A percentile compares a stretch with the other conserved stretches of the same genome.
Conservation (phyloP, 2,888 invertebrate species). For the Hololepta plana region DNA sequence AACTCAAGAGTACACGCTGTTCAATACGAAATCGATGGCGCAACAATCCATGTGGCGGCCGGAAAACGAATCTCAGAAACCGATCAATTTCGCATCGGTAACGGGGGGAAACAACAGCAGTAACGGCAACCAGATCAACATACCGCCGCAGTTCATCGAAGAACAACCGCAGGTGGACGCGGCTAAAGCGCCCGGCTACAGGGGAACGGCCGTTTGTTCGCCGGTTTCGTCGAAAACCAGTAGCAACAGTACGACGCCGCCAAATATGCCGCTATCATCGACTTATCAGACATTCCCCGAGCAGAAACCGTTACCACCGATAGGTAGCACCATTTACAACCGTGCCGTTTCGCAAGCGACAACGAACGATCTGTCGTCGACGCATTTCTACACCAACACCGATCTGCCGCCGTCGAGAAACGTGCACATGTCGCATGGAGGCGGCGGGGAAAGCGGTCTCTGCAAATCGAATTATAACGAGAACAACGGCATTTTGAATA, state of each 20-base stretch:
- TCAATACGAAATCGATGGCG: slow-evolving; percentile 67
- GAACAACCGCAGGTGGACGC: slow-evolving; percentile 55
- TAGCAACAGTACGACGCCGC: slow-evolving; percentile 36
- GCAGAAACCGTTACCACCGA: slow-evolving; percentile 20
- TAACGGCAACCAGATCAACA: slow-evolving; percentile 10
- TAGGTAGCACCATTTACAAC: slow-evolving; percentile 20
- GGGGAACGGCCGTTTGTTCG: slow-evolving; percentile 60
- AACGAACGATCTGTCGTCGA: slow-evolving; percentile 13
- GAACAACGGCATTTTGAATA: too few relatives aligned
- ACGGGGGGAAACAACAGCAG: slow-evolving; percentile 34
- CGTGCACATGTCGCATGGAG: too few relatives aligned
- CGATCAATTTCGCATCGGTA: slow-evolving; percentile 55
- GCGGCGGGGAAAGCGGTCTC: too few relatives aligned
- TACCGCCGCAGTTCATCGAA: slow-evolving; percentile 31
- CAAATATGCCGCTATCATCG: slow-evolving; percentile 20
- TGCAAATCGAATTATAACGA: too few relatives aligned
- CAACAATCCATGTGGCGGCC: slow-evolving; percentile 44
- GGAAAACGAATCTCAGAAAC: slow-evolving; percentile 35
- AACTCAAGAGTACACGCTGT: slow-evolving; percentile 70
- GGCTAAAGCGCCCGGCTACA: slow-evolving; percentile 81
- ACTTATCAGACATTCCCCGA: slow-evolving; percentile 18
- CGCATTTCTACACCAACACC: slow-evolving; percentile 11
- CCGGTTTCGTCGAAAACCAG: slow-evolving; percentile 42
- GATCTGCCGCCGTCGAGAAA: too few relatives aligned
- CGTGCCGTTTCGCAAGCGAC: slow-evolving; percentile 15